Conservation (phyloP, 2,888 invertebrate species). For the Lithosia quadra region DNA sequence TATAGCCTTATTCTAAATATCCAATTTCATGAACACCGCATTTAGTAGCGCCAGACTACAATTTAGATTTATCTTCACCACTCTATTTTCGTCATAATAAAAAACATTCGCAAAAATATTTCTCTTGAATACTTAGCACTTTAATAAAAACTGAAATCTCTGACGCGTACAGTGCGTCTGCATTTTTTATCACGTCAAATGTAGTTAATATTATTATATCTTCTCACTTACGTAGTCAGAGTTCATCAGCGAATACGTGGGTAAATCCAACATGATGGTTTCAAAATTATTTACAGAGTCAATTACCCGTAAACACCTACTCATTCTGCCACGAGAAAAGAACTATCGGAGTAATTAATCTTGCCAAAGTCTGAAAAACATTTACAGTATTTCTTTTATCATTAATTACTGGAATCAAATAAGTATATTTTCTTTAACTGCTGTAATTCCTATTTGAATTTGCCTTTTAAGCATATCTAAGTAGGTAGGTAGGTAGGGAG, state of each 20-base stretch:
- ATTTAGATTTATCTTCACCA: background rate
- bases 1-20: background rate
- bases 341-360: slow-evolving; percentile 40
- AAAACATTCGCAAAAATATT: slow-evolving; percentile 21
- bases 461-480: too few relatives aligned
- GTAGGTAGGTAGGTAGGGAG: too few relatives aligned
- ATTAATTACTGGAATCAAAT: too few relatives aligned
- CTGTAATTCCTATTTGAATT: too few relatives aligned
- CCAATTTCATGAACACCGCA: background rate
- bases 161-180: slow-evolving; percentile 50
- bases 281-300: slow-evolving; percentile 16
- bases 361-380: slow-evolving; percentile 13
- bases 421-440: too few relatives aligned
- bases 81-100: background rate
- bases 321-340: slow-evolving; percentile 24
- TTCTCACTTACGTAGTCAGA: background rate
- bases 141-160: slow-evolving; percentile 35
- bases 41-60: background rate
- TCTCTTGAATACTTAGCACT: slow-evolving; percentile 22
- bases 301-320: slow-evolving; percentile 37
- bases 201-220: slow-evolving; percentile 39
- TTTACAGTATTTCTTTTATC: background rate
- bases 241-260: background rate
- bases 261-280: slow-evolving; percentile 1
- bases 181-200: slow-evolving; percentile 46